Evolutionary conservation across 2,797 vertebrate species (phyloP), one percentile per base, ranked within the genome.

Genomic region (Catamblyrhynchus diadema): DNA sequence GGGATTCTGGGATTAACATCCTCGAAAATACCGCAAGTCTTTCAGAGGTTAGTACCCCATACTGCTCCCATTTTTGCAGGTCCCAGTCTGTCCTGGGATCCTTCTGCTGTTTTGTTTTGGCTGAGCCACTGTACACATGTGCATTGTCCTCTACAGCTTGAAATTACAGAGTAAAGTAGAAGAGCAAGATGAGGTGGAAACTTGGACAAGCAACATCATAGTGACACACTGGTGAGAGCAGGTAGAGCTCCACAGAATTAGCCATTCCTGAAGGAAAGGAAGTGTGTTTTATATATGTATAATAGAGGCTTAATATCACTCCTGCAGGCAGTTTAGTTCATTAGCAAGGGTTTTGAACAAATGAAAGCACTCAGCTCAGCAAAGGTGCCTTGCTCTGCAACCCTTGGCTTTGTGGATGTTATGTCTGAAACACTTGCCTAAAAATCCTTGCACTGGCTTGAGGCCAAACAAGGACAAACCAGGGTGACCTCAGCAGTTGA

Each of bases 191-290:
- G 65, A 92, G 35, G 8, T 3, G 61, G 42, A 74, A 78, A 65
- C 17, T 18, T 32, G 5, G 13, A 44, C 0, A 0, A 32, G 5
- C 5, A 4, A 17, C 1, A 0, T 53, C 0, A 0, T 35, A 54
- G 27, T 21, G 61, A 15, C 5, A 14, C 39, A 13, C 30, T 1
- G 3, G 21, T 28, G 42, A 79, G 27, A 62, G 25, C 6, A 69
- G 35, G 13, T 41, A 3, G 4, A 67, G 10, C 12, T 87, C 67
- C 10, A 1, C 8, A 8, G 14, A 56, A 37, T 32, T 20, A 14
- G 27, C 7, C 28, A 17, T 17, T 47, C 80, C 50, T 9, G 4
- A 75, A 62, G 41, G 12, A 10, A 14, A 44, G 12, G 20, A 81
- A 57, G 8, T 44, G 10, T 10, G 3, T n/a, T 86, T 86, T n/a